Evolutionary conservation across 1,140 invertebrate genomes (phyloP).

Genomic region (Frieseomelitta varia): DNA sequence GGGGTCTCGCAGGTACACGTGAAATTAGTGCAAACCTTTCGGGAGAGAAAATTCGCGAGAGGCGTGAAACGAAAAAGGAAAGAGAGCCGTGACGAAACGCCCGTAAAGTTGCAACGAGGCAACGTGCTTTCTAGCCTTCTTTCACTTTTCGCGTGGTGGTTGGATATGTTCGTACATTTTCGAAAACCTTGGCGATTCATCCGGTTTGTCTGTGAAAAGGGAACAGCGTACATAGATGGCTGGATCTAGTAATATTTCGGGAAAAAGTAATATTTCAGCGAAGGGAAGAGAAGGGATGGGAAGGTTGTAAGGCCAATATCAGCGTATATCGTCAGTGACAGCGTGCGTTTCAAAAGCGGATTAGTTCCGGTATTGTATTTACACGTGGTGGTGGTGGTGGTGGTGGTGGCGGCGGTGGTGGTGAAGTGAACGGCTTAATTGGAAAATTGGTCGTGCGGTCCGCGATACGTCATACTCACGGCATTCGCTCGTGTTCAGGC

Average conservation of each 20-base stretch:
- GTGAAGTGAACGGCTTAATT: slow-evolving; percentile 63
- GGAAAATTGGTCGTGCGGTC: slow-evolving; percentile 54
- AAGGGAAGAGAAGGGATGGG: background rate
- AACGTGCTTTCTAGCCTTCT: too few species aligned
- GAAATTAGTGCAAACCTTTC: background rate
- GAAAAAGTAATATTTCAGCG: slow-evolving; percentile 64
- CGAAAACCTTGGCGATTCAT: slow-evolving; percentile 24
- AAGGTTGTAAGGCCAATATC: slow-evolving; percentile 62
- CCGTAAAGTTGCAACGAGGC: background rate
- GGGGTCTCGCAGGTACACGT: background rate
- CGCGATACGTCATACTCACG: slow-evolving; percentile 53
- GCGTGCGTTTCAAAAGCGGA: slow-evolving; percentile 66
- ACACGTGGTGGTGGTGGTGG: slow-evolving; percentile 62
- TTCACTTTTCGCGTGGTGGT: background rate
- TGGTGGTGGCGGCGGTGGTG: too few species aligned
- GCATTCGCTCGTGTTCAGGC: slow-evolving; percentile 30
- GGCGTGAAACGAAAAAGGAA: background rate
- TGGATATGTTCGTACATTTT: background rate
- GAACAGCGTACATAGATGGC: background rate
- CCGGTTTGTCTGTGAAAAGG: slow-evolving; percentile 20
- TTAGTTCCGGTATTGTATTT: slow-evolving; percentile 67
- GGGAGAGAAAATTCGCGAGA: background rate
- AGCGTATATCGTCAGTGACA: slow-evolving; percentile 50
- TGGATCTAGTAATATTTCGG: too few species aligned
- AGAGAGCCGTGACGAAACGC: background rate